Percentiles rank a stretch among this genome's conserved stretches.
phyloP scores from a whole-genome alignment of 2,113 vertebrate genomes.

The Laterallus jamaicensis region DNA sequence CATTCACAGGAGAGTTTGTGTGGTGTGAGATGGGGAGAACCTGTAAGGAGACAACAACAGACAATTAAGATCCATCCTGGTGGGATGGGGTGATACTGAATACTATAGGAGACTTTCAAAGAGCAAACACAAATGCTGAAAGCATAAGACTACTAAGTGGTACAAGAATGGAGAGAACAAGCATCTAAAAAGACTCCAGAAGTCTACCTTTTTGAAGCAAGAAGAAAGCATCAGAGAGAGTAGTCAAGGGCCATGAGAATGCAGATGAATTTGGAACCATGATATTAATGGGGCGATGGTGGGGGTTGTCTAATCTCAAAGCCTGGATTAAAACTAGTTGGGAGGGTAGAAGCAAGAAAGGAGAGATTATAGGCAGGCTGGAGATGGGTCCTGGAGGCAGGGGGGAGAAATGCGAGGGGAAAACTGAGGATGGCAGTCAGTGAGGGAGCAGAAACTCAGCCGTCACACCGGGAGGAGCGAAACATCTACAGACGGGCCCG shows the following conservation, averaged over 20 bases:
- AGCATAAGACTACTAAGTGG: not conserved
- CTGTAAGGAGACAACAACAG: not conserved
- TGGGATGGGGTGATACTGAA: not conserved
- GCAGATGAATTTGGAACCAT: not conserved
- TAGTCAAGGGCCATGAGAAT: not conserved
- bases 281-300: not conserved
- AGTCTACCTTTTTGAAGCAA: not conserved
- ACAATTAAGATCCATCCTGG: not conserved
- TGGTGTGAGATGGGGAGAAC: not conserved
- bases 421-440: not conserved
- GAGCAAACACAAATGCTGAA: not conserved
- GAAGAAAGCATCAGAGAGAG: not conserved
- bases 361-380: not conserved
- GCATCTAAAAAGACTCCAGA: not conserved
- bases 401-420: not conserved
- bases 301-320: not conserved
- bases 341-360: not conserved
- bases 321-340: not conserved
- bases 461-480: not conserved
- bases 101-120: not conserved
- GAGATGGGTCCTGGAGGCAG: accelerated
- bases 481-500: accelerated
- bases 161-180: not conserved
- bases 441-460: not conserved
- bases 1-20: not conserved